Evolutionary conservation across 1,140 invertebrate species (phyloP).

Genomic region (Manduca sexta): DNA sequence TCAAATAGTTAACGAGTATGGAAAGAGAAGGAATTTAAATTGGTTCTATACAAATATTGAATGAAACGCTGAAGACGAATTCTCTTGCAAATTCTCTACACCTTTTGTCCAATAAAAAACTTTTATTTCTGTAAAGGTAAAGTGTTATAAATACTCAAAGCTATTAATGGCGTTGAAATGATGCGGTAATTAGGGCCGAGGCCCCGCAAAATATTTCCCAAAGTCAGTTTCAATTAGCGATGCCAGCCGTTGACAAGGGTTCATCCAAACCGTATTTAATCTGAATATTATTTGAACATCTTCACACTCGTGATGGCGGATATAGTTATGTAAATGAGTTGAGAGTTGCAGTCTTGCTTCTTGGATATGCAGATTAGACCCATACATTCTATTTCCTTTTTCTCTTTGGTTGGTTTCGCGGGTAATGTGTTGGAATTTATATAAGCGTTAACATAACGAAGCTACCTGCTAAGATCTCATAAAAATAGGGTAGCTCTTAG

Average conservation of each 20-base stretch:
- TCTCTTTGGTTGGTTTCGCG: not conserved
- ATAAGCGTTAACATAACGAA: no score
- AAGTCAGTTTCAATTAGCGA: constrained; percentile 5
- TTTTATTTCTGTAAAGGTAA: not conserved
- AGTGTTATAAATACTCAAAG: not conserved
- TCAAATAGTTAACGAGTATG: constrained; percentile 4
- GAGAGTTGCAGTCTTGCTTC: no score
- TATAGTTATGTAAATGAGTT: not conserved
- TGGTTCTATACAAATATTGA: constrained; percentile 11
- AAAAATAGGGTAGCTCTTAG: no score
- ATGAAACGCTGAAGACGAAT: not conserved
- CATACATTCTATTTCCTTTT: not conserved
- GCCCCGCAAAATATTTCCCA: not conserved
- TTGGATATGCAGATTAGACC: not conserved
- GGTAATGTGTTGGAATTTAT: no score
- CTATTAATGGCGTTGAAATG: not conserved
- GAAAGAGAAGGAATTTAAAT: constrained; percentile 5
- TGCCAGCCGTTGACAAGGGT: constrained; percentile 1
- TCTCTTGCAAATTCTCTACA: no score
- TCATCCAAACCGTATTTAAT: not conserved
- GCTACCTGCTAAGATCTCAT: no score
- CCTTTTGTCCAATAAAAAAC: no score
- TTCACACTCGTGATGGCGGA: not conserved
- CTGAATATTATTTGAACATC: constrained; percentile 1
- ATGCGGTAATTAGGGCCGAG: not conserved